phyloP scores from a whole-genome alignment of 2,113 vertebrate species.

The Rhinoderma darwinii region DNA sequence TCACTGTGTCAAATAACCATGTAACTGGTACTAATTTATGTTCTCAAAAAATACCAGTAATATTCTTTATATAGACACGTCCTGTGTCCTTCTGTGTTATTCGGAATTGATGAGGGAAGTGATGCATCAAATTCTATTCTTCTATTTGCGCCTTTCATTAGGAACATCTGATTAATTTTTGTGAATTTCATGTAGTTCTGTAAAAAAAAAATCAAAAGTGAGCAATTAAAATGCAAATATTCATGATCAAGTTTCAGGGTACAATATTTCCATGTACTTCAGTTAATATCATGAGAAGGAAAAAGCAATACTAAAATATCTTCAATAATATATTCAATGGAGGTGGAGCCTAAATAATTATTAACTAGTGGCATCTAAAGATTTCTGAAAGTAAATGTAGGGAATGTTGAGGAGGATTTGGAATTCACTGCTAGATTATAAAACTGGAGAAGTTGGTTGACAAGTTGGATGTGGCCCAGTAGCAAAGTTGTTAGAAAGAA shows the following conservation, averaged over 20 bases:
- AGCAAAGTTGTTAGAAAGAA: too few relatives aligned
- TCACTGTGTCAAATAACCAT: slow-evolving; percentile 40
- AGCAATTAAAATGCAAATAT: slow-evolving; percentile 16
- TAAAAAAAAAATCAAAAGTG: neutral
- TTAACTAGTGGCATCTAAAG: neutral
- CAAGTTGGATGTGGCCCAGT: neutral
- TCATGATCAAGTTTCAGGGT: neutral
- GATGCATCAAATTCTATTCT: slow-evolving; percentile 21
- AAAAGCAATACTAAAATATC: neutral
- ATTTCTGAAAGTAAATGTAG: neutral
- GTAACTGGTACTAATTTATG: slow-evolving; percentile 22
- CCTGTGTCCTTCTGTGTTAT: slow-evolving; percentile 18
- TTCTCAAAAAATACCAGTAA: slow-evolving; percentile 20
- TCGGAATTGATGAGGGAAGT: neutral
- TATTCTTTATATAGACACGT: slow-evolving; percentile 11
- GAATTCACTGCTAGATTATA: neutral
- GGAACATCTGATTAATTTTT: slow-evolving; percentile 10
- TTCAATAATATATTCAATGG: neutral
- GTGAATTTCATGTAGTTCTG: neutral
- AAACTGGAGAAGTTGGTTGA: neutral
- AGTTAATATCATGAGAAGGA: neutral
- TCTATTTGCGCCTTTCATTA: neutral
- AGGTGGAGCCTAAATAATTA: neutral
- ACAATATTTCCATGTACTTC: neutral
- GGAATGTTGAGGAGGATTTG: neutral